Evolutionary conservation across 2,888 invertebrate species (phyloP).

Genomic region (Temnothorax rugatulus): DNA sequence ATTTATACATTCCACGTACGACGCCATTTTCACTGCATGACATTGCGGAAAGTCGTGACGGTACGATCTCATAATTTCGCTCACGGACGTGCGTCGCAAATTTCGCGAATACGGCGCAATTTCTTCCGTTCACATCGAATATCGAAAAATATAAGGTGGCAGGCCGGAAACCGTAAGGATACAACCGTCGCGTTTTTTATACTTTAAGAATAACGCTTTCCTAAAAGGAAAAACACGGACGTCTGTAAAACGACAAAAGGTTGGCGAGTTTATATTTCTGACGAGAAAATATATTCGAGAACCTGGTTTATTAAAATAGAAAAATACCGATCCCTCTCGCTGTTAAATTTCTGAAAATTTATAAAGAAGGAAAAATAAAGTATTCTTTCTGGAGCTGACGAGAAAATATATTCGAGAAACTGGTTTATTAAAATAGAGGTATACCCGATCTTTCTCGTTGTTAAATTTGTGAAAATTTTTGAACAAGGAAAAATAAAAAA

Average conservation of each 20-base stretch:
- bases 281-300: neutral
- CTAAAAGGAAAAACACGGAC: neutral
- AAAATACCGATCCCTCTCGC: no score
- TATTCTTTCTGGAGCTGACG: no score
- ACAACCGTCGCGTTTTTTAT: neutral
- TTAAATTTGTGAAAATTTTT: neutral
- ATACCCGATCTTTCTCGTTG: neutral
- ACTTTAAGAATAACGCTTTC: neutral
- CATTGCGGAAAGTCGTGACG: neutral
- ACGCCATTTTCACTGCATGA: neutral
- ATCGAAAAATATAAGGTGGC: neutral
- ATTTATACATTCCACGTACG: slow-evolving; percentile 35
- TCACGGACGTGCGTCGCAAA: neutral
- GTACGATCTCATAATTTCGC: slow-evolving; percentile 18
- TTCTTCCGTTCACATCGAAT: neutral
- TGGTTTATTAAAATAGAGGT: neutral
- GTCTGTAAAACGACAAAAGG: no score
- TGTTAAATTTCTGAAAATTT: no score
- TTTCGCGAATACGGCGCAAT: slow-evolving; percentile 16
- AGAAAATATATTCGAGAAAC: neutral
- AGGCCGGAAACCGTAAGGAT: neutral
- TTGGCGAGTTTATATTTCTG: neutral
- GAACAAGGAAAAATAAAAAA: no score
- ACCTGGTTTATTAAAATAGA: neutral
- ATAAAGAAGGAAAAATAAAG: no score